Percentiles rank a stretch among this genome's conserved stretches.
Evolutionary conservation across 2,888 invertebrate species (phyloP).

Genomic region (Automeris io): DNA sequence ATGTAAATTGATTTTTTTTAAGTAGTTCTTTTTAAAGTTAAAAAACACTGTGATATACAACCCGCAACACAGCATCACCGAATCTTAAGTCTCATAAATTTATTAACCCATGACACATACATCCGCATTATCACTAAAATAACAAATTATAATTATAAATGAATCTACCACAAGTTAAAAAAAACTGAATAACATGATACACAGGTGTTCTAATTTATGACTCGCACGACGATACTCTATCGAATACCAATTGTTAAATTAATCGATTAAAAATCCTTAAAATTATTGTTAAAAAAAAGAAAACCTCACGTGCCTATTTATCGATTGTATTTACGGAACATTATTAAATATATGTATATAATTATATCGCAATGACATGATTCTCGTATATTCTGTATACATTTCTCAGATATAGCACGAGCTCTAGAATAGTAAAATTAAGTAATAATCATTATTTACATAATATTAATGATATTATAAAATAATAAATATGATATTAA

Average conservation of each 20-base stretch:
- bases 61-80: too few species aligned
- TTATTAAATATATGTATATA: background rate
- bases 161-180: conserved; percentile 41
- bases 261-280: conserved; percentile 4
- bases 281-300: conserved; percentile 3
- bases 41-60: too few species aligned
- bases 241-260: conserved; percentile 3
- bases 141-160: conserved; percentile 47
- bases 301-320: background rate
- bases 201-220: conserved; percentile 13
- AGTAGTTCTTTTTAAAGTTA: too few species aligned
- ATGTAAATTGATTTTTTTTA: too few species aligned
- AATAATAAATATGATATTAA: too few species aligned
- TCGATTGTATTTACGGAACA: background rate
- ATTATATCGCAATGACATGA: conserved; percentile 10
- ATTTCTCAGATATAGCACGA: conserved; percentile 64
- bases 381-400: conserved; percentile 15
- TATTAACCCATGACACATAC: conserved; percentile 27
- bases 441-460: conserved; percentile 74
- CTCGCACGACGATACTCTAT: conserved; percentile 19
- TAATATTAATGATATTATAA: too few species aligned
- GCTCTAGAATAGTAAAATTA: conserved; percentile 71
- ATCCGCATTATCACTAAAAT: conserved; percentile 35
- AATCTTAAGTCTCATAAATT: too few species aligned
- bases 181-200: conserved; percentile 17